Evolutionary conservation across 2,888 invertebrate species (phyloP).

Genomic region (Xylota segnis): DNA sequence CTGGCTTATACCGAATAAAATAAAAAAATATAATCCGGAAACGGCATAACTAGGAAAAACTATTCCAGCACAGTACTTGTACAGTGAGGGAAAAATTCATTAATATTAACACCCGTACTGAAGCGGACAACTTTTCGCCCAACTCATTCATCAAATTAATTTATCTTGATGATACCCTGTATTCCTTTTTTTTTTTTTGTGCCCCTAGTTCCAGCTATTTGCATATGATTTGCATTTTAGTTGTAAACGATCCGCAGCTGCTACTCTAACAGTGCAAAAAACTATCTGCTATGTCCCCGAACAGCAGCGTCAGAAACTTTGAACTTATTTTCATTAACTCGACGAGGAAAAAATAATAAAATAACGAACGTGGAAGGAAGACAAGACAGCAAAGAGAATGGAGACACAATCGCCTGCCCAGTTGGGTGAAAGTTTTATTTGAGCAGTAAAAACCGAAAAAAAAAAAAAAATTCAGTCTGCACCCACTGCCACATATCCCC

Average conservation of each 20-base stretch:
- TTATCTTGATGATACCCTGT: conserved; percentile 30
- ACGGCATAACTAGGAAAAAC: conserved; percentile 2
- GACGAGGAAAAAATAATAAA: background rate
- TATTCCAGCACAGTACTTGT: background rate
- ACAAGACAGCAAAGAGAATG: conserved; percentile 17
- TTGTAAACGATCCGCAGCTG: conserved; percentile 39
- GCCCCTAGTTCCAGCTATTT: conserved; percentile 40
- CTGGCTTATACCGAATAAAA: background rate
- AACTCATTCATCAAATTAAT: conserved; percentile 62
- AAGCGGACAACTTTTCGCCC: conserved; percentile 45
- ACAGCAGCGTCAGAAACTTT: conserved; percentile 32
- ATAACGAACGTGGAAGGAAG: conserved; percentile 5
- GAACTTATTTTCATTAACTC: conserved; percentile 66
- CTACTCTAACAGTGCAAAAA: conserved; percentile 21
- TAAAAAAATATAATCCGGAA: background rate
- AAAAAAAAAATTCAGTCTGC: conserved; percentile 25
- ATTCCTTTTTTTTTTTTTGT: too few species aligned
- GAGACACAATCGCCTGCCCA: conserved; percentile 23
- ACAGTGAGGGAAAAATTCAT: background rate
- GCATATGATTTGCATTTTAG: conserved; percentile 67
- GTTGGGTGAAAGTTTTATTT: conserved; percentile 70
- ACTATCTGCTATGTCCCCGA: conserved; percentile 27
- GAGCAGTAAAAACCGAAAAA: background rate
- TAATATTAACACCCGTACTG: conserved; percentile 28
- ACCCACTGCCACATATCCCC: background rate